Base-by-base conservation (phyloP, 2,797 vertebrate genomes). In the Ataeniobius toweri region DNA sequence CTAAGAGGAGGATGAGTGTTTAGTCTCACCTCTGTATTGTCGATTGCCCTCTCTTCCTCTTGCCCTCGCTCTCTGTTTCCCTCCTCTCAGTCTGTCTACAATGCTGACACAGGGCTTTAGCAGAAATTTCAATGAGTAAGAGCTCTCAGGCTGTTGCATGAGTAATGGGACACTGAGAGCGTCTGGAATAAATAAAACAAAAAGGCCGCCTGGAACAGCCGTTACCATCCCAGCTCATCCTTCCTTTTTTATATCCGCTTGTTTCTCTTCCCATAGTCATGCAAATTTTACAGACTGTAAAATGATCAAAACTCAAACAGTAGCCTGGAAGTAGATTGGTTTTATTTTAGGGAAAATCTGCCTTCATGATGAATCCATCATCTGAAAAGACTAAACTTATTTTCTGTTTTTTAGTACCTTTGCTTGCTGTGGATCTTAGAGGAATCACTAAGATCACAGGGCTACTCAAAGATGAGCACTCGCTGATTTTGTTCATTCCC, bases 141-240 rank as follows among this genome's bases (percentile, higher is more conserved):
- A 93, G 89, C 87, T 91, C 85, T 85, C 80, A 71, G 87, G 83
- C 87, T 86, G 71, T 87, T 56, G 74, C 3, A 48, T 93, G 88
- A 94, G 90, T 94, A 93, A 94, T 93, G 77, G 86, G 86, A 89
- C 82, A 88, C 77, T 76, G 81, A 85, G 79, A 89, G 85, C 10
- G 22, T 86, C 78, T 88, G 80, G 82, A 89, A 93, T 92, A 83
- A 92, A 91, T 89, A 92, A 89, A 75, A 71, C 68, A 80, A 74
- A 80, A 85, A 59, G 80, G 71, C 79, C 56, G 3, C 77, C 80
- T 12, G 24, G 85, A 90, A 85, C 78, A 87, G 59, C 71, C 84
- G 67, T 76, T 55, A 65, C 56, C 51, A 6, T 58, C 46, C 75
- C 58, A n/a, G 36, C 78, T 77, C 89, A 78, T 73, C 80, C 76